phyloP scores from a whole-genome alignment of 2,113 vertebrate genomes.

The Aegypius monachus region DNA sequence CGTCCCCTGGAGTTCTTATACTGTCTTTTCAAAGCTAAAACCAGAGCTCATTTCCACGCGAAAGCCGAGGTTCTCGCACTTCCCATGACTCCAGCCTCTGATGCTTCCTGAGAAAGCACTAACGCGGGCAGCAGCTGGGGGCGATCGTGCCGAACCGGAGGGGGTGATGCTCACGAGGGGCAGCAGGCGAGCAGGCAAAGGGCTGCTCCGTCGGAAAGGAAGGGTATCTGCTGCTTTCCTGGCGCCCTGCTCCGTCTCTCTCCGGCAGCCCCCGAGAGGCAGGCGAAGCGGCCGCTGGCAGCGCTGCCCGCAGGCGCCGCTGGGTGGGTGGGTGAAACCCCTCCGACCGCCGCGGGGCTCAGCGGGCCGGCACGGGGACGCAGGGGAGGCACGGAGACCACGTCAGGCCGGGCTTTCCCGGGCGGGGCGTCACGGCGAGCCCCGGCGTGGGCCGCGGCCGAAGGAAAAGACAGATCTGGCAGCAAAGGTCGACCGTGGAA shows the following conservation, averaged over 20 bases:
- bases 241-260: fast-evolving
- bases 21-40: background rate
- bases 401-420: no score
- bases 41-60: background rate
- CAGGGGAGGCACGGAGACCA: no score
- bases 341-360: background rate
- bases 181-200: background rate
- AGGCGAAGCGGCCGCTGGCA: background rate
- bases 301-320: no score
- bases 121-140: background rate
- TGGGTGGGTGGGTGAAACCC: no score
- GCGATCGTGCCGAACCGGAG: fast-evolving
- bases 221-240: fast-evolving
- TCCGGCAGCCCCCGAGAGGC: background rate
- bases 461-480: no score
- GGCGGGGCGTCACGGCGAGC: no score
- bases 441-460: no score
- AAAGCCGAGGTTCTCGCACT: fast-evolving
- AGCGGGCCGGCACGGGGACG: no score
- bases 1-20: background rate
- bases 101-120: fast-evolving
- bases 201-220: background rate
- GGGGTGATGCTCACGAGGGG: fast-evolving
- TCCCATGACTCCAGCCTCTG: background rate
- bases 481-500: no score